Percentiles rank a stretch among this genome's conserved stretches.
These are phyloP conservation scores for Alaudala cheleensis DNA, from an alignment of 2,113 vertebrate species.

Conservation along the genomic window DNA sequence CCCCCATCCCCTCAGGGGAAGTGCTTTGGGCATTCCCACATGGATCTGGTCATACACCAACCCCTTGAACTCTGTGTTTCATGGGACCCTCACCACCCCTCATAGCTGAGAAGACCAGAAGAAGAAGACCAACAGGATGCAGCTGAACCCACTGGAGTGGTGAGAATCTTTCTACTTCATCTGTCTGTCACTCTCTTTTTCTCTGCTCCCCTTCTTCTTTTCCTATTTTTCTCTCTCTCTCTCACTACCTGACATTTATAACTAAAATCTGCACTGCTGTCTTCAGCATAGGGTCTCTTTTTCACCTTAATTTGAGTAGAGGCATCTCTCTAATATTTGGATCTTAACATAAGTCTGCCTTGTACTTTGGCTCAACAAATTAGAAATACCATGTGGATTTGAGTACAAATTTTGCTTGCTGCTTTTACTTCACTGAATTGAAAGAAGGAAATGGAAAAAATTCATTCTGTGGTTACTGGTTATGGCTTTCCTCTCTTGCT, in stretches of 20 bases:
- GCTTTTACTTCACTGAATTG: not conserved
- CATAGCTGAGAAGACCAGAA: not conserved
- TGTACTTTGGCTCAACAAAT: not conserved
- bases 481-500: not conserved
- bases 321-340: not conserved
- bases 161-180: not conserved
- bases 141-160: not conserved
- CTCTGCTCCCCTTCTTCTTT: not conserved
- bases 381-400: not conserved
- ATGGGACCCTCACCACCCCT: not conserved
- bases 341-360: not conserved
- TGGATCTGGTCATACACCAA: not conserved
- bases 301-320: not conserved
- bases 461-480: not conserved
- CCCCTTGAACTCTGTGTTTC: not conserved
- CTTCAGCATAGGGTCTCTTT: not conserved
- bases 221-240: not conserved
- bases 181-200: not conserved
- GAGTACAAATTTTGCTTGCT: not conserved
- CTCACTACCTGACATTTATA: not conserved
- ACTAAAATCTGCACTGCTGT: not conserved
- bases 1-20: fast-evolving
- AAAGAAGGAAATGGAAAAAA: not conserved
- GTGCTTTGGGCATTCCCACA: fast-evolving
- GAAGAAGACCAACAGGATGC: not conserved